Base-by-base conservation (phyloP, 1,140 invertebrate species). In the Drosophila prosaltans region DNA sequence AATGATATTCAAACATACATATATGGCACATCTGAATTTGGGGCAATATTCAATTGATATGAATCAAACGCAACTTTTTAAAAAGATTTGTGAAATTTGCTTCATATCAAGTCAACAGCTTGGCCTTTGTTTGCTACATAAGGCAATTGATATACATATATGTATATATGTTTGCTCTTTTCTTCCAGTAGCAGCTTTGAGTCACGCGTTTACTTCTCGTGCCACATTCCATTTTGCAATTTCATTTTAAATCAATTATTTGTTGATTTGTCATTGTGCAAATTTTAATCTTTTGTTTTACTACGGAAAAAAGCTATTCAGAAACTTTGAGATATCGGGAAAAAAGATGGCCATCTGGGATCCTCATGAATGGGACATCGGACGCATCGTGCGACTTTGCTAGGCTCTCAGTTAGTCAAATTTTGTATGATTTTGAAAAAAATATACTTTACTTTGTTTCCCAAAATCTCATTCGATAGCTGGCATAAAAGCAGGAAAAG, bases 31-130 rank as follows among this genome's bases (percentile, higher is more conserved):
- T 40, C 4, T 57, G 30, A 57, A 57, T 32, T 30, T 58, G 55
- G 55, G 55, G 32, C 55, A 58, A 58, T 30, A 58, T 21, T 58
- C 32, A 39, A 58, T 58, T 58, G 55, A 58, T 30, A 58, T 58
- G 30, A 58, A 36, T 58, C 30, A 36, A 32, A 57, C 28, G 10
- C 26, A 16, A 58, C 7, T 58, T 4, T 36, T 51, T 10, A 26
- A 51, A 51, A 7, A 21, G 55, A 58, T 36, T 36, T 51, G 8
- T 51, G 21, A 51, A 26, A 10, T 51, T 51, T 10, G 21, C 24
- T 51, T 26, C 9, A 51, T 51, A 51, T 51, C 45, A 51, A 51
- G 45, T 26, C 45, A 51, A 51, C 26, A 51, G 45, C 21, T 51
- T 51, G 45, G 3, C 21, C 45, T 51, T 51, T 51, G 21, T 51